These are phyloP conservation scores for Trachelus iudaicus DNA, from an alignment of 2,888 invertebrate genomes.

Conservation along the genomic window DNA sequence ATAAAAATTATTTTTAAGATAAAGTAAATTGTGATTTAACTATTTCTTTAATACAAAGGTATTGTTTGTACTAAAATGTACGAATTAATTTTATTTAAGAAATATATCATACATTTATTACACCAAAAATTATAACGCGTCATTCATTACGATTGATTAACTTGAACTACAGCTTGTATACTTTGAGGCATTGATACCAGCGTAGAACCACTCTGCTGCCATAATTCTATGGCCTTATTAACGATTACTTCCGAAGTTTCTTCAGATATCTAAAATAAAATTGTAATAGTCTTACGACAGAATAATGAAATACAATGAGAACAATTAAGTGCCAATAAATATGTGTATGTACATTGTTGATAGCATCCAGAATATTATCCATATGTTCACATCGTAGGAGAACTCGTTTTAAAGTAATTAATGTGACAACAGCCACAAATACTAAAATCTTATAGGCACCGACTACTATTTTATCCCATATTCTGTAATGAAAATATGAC, in stretches of 20 bases:
- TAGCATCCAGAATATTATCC: conserved; percentile 73
- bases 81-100: no score
- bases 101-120: no score
- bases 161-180: conserved; percentile 30
- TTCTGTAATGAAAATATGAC: conserved; percentile 68
- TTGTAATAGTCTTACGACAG: conserved; percentile 28
- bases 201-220: conserved; percentile 83
- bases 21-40: conserved; percentile 28
- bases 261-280: conserved; percentile 75
- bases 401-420: conserved; percentile 77
- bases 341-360: conserved; percentile 72
- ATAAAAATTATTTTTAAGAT: conserved; percentile 66
- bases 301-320: conserved; percentile 16
- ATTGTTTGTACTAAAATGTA: no score
- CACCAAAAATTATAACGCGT: no score
- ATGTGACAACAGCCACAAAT: conserved; percentile 79
- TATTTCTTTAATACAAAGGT: no score
- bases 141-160: conserved; percentile 20
- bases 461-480: conserved; percentile 90
- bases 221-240: conserved; percentile 86
- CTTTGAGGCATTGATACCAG: conserved; percentile 53
- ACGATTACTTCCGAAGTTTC: conserved; percentile 86
- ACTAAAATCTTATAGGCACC: conserved; percentile 86
- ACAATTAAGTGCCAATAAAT: no score
- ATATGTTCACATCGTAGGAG: conserved; percentile 73